These are phyloP conservation scores for Pantelozetes paolii DNA, from an alignment of 2,888 invertebrate genomes.

Conservation along the genomic window DNA sequence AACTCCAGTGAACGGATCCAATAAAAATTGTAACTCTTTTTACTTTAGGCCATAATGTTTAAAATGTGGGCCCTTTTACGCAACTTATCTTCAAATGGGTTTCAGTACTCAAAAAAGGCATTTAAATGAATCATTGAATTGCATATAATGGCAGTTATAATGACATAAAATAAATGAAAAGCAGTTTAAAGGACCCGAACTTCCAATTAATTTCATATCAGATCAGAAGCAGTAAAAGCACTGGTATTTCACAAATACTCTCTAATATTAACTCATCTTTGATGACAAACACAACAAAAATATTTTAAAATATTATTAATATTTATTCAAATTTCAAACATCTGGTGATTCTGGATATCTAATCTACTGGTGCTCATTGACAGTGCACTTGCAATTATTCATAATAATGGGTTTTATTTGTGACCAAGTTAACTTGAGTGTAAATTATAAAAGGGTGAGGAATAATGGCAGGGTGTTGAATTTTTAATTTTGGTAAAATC, in stretches of 20 bases:
- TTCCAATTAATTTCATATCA: slow-evolving; percentile 33
- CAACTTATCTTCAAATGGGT: slow-evolving; percentile 31
- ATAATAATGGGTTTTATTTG: no score
- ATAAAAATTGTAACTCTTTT: slow-evolving; percentile 37
- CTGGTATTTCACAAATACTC: not conserved
- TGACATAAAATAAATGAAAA: slow-evolving; percentile 35
- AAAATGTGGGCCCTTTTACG: slow-evolving; percentile 30
- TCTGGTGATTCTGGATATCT: slow-evolving; percentile 5
- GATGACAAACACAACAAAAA: slow-evolving; percentile 13
- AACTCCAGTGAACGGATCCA: slow-evolving; percentile 31
- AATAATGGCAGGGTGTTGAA: no score
- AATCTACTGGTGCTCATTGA: not conserved
- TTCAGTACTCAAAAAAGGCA: slow-evolving; percentile 31
- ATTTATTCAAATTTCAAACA: not conserved
- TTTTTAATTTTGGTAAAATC: no score
- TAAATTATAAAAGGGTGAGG: no score
- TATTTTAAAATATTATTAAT: not conserved
- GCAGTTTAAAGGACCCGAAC: slow-evolving; percentile 31
- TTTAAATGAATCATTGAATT: slow-evolving; percentile 36
- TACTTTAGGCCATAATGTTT: slow-evolving; percentile 38
- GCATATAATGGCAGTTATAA: slow-evolving; percentile 37
- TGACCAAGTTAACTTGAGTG: no score
- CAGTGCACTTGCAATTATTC: no score
- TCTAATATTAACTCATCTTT: not conserved
- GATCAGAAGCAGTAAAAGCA: slow-evolving; percentile 6